Evolutionary conservation across 2,797 vertebrate species (phyloP).

Genomic region (Muraenolepis orangiensis): DNA sequence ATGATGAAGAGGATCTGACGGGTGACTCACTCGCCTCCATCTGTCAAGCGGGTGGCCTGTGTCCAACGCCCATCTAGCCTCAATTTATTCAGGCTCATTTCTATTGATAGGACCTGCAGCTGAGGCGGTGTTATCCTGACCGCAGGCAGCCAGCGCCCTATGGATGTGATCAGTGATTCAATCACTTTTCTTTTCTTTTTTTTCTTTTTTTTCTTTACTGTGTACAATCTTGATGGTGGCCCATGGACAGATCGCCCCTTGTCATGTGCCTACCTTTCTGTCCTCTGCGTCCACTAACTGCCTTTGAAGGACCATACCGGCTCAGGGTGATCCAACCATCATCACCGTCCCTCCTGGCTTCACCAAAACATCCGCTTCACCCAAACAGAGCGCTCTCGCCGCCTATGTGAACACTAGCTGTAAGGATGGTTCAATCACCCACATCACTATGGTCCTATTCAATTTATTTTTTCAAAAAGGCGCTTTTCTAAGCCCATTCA

Average conservation of each 20-base stretch:
- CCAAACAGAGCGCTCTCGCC: neutral
- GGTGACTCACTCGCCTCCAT: constrained; percentile 1
- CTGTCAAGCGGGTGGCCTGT: neutral
- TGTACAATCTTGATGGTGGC: neutral
- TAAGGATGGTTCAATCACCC: neutral
- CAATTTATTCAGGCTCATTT: neutral
- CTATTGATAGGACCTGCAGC: neutral
- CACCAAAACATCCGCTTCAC: neutral
- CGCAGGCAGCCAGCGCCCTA: neutral
- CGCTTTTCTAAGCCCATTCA: neutral
- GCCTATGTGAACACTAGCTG: neutral
- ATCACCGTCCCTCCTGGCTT: neutral
- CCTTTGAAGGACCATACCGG: neutral
- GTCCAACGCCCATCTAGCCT: neutral
- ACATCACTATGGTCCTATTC: neutral
- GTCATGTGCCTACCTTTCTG: neutral
- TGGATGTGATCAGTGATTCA: neutral
- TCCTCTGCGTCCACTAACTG: neutral
- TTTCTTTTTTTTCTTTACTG: neutral
- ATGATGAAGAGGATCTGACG: neutral
- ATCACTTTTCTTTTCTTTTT: neutral
- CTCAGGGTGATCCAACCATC: neutral
- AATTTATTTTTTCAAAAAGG: neutral
- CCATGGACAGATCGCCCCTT: neutral
- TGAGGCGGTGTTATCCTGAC: neutral